Percentiles rank a stretch among this genome's conserved stretches.
phyloP scores from a whole-genome alignment of 1,140 invertebrate genomes.

The Formica selysi region DNA sequence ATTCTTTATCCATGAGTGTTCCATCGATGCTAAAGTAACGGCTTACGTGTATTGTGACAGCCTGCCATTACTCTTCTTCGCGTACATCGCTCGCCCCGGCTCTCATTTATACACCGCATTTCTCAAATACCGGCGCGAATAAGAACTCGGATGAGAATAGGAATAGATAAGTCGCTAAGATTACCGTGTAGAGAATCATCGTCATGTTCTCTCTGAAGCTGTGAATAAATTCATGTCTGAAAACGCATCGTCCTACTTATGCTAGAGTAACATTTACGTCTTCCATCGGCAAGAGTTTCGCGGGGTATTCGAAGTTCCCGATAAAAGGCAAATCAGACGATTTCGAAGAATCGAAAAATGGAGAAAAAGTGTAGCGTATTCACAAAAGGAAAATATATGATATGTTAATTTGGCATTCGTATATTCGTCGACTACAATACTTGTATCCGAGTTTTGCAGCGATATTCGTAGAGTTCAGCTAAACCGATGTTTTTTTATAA shows the following conservation, averaged over 20 bases:
- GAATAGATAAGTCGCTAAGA: conserved; percentile 64
- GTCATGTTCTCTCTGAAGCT: not conserved
- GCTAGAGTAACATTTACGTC: not conserved
- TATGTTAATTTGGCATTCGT: too few relatives aligned
- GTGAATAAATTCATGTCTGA: conserved; percentile 56
- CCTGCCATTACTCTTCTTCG: conserved; percentile 61
- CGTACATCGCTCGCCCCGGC: conserved; percentile 10
- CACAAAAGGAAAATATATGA: conserved; percentile 4
- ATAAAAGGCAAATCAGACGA: conserved; percentile 44
- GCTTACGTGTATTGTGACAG: conserved; percentile 66
- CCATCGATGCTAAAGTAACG: conserved; percentile 63
- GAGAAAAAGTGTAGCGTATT: not conserved
- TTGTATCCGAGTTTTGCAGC: not conserved
- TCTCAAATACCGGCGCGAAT: conserved; percentile 52
- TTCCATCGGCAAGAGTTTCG: conserved; percentile 24
- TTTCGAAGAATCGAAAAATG: not conserved
- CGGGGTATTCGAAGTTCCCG: not conserved
- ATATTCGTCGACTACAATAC: not conserved
- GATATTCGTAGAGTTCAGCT: not conserved
- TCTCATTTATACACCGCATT: conserved; percentile 60
- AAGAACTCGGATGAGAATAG: conserved; percentile 52
- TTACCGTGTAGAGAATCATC: conserved; percentile 43
- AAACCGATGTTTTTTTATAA: not conserved
- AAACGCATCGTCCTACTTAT: conserved; percentile 49
- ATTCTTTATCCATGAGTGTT: conserved; percentile 29